These are phyloP conservation scores for Camponotus pennsylvanicus DNA, from an alignment of 1,140 invertebrate genomes.

Conservation along the genomic window DNA sequence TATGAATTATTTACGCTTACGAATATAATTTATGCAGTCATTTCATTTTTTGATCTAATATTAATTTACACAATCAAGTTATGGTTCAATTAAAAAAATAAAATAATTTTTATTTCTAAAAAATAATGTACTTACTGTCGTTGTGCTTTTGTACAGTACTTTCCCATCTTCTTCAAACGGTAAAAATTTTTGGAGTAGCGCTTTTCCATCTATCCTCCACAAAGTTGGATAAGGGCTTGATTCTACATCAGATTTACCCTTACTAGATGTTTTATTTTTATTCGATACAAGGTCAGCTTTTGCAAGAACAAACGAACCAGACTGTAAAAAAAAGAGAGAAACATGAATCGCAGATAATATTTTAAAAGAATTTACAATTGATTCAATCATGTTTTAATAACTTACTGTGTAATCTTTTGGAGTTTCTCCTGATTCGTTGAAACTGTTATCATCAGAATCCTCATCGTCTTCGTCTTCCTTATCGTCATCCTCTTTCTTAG, in stretches of 20 bases:
- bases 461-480: slow-evolving; percentile 85
- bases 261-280: slow-evolving; percentile 42
- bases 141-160: slow-evolving; percentile 91
- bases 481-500: slow-evolving; percentile 85
- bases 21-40: not conserved
- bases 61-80: not conserved
- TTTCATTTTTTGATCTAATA: slow-evolving; percentile 13
- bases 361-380: slow-evolving; percentile 8
- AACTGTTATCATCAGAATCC: slow-evolving; percentile 85
- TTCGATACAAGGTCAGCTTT: slow-evolving; percentile 88
- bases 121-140: slow-evolving; percentile 87
- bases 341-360: not conserved
- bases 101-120: not conserved
- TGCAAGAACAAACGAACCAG: slow-evolving; percentile 90
- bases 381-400: slow-evolving; percentile 9
- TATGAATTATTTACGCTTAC: slow-evolving; percentile 56
- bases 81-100: slow-evolving; percentile 27
- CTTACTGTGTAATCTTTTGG: slow-evolving; percentile 85
- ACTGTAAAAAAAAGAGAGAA: slow-evolving; percentile 84
- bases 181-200: slow-evolving; percentile 92
- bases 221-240: slow-evolving; percentile 88
- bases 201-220: slow-evolving; percentile 94
- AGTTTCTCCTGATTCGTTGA: slow-evolving; percentile 81
- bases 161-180: slow-evolving; percentile 90
- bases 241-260: slow-evolving; percentile 70